Conservation (phyloP, 2,888 invertebrate species). For the Platerodrilus igneus region DNA sequence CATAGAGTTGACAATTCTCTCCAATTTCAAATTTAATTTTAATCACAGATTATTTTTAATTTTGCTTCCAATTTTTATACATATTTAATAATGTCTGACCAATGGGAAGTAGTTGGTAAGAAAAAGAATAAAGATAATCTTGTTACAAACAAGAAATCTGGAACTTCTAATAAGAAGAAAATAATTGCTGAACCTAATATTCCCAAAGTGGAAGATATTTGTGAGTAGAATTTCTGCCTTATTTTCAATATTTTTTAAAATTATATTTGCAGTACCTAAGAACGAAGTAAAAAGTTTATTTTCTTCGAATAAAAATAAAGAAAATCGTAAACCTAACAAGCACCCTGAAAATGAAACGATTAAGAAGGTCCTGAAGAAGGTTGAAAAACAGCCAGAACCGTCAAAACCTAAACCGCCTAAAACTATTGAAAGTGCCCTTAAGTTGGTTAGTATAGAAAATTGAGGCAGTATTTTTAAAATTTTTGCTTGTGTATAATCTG, state of each 20-base stretch:
- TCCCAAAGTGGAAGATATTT: constrained; percentile 70
- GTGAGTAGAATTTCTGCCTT: constrained; percentile 55
- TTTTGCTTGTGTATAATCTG: too few relatives aligned
- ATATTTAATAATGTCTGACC: constrained; percentile 53
- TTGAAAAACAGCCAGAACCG: constrained; percentile 50
- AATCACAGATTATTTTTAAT: too few relatives aligned
- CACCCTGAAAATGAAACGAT: constrained; percentile 34
- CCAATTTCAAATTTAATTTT: too few relatives aligned
- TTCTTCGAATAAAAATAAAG: constrained; percentile 59
- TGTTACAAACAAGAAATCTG: constrained; percentile 50
- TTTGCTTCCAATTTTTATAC: too few relatives aligned
- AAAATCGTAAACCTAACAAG: constrained; percentile 49
- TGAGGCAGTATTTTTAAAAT: too few relatives aligned
- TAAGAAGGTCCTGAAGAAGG: constrained; percentile 40
- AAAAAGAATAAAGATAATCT: constrained; percentile 55
- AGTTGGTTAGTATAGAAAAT: constrained; percentile 52
- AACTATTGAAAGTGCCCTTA: constrained; percentile 60
- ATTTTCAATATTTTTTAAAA: not conserved
- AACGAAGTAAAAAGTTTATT: constrained; percentile 66
- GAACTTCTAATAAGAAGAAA: constrained; percentile 56
- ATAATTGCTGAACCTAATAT: constrained; percentile 46
- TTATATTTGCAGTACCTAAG: constrained; percentile 56
- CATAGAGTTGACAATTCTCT: too few relatives aligned
- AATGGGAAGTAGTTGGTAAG: constrained; percentile 69
- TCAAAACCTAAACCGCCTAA: constrained; percentile 62